Evolutionary conservation across 2,888 invertebrate species (phyloP).

Genomic region (Cistogaster globosa): DNA sequence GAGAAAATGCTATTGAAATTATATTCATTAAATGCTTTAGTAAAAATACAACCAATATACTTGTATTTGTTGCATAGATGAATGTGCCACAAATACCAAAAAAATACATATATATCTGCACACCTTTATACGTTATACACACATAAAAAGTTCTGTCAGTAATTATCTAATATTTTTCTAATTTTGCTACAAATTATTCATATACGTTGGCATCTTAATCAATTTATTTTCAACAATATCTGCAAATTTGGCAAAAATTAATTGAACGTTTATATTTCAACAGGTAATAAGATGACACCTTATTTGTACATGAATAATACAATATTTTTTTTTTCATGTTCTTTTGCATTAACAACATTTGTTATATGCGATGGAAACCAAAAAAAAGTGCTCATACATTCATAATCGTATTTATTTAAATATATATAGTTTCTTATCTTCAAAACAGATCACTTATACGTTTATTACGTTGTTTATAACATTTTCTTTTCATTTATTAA

Average conservation of each 20-base stretch:
- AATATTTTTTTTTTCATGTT: too few relatives aligned
- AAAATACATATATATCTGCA: not conserved
- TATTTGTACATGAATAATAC: conserved; percentile 13
- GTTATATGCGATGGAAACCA: too few relatives aligned
- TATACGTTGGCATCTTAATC: conserved; percentile 31
- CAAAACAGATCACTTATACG: too few relatives aligned
- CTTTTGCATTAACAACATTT: not conserved
- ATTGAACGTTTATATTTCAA: conserved; percentile 19
- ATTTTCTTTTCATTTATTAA: too few relatives aligned
- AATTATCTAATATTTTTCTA: conserved; percentile 45
- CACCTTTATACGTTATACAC: too few relatives aligned
- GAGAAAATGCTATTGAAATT: conserved; percentile 1
- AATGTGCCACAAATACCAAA: too few relatives aligned
- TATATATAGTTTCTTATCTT: too few relatives aligned
- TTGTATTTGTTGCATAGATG: too few relatives aligned
- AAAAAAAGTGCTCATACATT: too few relatives aligned
- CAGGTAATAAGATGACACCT: conserved; percentile 29
- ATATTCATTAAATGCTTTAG: conserved; percentile 31
- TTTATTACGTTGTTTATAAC: too few relatives aligned
- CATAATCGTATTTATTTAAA: too few relatives aligned
- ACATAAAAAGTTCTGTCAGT: not conserved
- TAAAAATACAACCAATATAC: too few relatives aligned
- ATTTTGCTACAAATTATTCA: conserved; percentile 11
- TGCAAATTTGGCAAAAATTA: conserved; percentile 47
- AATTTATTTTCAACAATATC: conserved; percentile 9